Conservation (phyloP, 92 coral and sea anemone species). For the Nematostella vectensis region DNA sequence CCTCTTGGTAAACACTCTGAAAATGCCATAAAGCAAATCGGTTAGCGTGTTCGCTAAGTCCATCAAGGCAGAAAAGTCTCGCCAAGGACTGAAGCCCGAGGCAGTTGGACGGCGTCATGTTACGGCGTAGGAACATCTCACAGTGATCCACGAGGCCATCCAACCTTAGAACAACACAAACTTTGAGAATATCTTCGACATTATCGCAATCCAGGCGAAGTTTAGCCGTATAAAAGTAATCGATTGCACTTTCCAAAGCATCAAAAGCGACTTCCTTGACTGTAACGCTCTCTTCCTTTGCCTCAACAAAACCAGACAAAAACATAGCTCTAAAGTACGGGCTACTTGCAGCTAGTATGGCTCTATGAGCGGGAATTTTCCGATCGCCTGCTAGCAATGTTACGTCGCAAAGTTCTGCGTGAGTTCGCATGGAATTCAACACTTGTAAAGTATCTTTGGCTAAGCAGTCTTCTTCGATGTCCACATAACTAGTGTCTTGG, state of each 20-base stretch:
- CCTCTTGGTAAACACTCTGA: constrained; percentile 85
- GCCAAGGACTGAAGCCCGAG: constrained; percentile 86
- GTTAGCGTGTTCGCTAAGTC: constrained; percentile 76
- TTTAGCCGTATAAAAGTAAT: constrained; percentile 89
- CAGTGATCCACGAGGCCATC: constrained; percentile 84
- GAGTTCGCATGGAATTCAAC: constrained; percentile 73
- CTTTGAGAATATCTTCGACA: constrained; percentile 80
- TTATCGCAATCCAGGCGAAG: constrained; percentile 68
- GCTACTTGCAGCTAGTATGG: constrained; percentile 93
- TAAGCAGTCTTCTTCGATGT: constrained; percentile 69
- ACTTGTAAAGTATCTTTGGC: constrained; percentile 71
- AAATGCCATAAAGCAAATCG: constrained; percentile 93
- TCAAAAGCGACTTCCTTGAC: constrained; percentile 68
- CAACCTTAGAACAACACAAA: constrained; percentile 73
- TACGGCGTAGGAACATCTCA: constrained; percentile 93
- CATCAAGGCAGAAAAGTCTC: constrained; percentile 66
- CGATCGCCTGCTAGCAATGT: constrained; percentile 58
- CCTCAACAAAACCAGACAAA: constrained; percentile 89
- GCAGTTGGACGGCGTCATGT: constrained; percentile 89
- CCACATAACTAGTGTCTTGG: constrained; percentile 60
- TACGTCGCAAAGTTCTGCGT: constrained; percentile 84
- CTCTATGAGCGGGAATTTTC: constrained; percentile 77
- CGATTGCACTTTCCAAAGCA: constrained; percentile 66
- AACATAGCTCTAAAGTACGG: constrained; percentile 99
- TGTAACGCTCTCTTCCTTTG: constrained; percentile 62